phyloP scores from a whole-genome alignment of 2,888 invertebrate species.

The Acrocyrtus sp. region DNA sequence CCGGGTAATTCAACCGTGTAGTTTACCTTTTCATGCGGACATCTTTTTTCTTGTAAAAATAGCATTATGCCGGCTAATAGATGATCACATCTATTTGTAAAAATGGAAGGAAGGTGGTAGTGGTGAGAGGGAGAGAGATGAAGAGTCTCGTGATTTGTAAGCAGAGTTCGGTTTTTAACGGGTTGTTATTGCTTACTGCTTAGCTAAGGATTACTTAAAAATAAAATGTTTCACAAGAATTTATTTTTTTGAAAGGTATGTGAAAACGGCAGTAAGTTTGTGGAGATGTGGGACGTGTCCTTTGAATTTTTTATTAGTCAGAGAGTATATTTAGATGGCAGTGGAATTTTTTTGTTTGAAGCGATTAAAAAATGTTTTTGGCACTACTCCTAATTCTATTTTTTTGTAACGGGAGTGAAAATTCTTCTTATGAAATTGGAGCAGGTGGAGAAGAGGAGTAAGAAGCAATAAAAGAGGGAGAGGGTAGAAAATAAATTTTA shows the following conservation, averaged over 20 bases:
- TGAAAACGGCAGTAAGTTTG: neutral
- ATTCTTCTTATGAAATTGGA: constrained; percentile 13
- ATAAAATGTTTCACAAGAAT: neutral
- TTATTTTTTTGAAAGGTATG: neutral
- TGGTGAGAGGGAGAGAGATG: neutral
- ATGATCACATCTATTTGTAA: neutral
- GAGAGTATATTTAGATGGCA: neutral
- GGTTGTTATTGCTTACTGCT: constrained; percentile 8
- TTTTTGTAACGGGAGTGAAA: constrained; percentile 30
- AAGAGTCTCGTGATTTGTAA: neutral
- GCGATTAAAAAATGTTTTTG: constrained; percentile 6
- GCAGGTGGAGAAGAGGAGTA: neutral
- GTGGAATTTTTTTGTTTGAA: neutral
- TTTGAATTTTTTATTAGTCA: neutral
- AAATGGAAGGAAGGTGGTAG: neutral
- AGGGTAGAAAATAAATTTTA: too few species aligned
- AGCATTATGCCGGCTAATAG: constrained; percentile 49
- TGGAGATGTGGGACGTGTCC: neutral
- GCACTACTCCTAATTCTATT: constrained; percentile 15
- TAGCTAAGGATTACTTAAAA: neutral
- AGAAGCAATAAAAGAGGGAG: constrained; percentile 2
- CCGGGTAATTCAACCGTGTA: constrained; percentile 63
- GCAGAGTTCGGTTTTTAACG: too few species aligned
- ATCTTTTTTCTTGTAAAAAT: constrained; percentile 36
- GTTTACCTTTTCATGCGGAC: constrained; percentile 54